A percentile compares a stretch with the other conserved stretches of the same genome.
phyloP scores from a whole-genome alignment of 2,888 invertebrate species.

The Limenitis camilla region DNA sequence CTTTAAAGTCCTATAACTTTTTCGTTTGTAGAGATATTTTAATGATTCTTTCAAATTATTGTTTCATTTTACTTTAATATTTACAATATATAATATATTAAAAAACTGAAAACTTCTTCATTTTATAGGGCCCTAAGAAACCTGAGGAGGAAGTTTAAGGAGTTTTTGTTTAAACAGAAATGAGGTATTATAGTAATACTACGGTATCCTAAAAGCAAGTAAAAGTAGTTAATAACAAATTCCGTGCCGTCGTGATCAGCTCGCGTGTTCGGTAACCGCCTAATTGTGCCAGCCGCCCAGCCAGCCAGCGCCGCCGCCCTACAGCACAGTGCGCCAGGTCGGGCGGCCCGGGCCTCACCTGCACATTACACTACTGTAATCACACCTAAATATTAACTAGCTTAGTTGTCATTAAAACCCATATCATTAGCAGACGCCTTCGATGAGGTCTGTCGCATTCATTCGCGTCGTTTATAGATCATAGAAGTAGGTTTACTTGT shows the following conservation, averaged over 20 bases:
- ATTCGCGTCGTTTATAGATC: too few species aligned
- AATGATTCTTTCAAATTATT: too few species aligned
- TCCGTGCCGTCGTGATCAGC: slow-evolving; percentile 25
- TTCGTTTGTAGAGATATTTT: too few species aligned
- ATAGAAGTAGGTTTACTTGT: too few species aligned
- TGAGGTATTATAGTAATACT: neutral
- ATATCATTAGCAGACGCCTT: too few species aligned
- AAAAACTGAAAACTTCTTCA: too few species aligned
- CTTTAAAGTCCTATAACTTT: too few species aligned
- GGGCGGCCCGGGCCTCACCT: slow-evolving; percentile 28
- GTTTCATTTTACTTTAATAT: too few species aligned
- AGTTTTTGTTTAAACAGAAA: neutral
- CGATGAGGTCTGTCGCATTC: too few species aligned
- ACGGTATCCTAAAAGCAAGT: slow-evolving; percentile 17
- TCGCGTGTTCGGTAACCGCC: slow-evolving; percentile 34
- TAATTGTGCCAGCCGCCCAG: slow-evolving; percentile 29
- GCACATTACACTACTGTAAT: slow-evolving; percentile 8
- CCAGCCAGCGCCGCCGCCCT: slow-evolving; percentile 18
- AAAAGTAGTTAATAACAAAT: slow-evolving; percentile 18
- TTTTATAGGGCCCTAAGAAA: too few species aligned
- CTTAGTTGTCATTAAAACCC: neutral
- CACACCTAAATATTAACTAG: neutral
- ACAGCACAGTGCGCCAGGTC: slow-evolving; percentile 28
- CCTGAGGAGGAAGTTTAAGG: too few species aligned
- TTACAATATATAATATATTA: too few species aligned